A percentile compares a stretch with the other conserved stretches of the same genome.
phyloP scores from a whole-genome alignment of 2,113 vertebrate genomes.

The Leptodactylus fuscus region DNA sequence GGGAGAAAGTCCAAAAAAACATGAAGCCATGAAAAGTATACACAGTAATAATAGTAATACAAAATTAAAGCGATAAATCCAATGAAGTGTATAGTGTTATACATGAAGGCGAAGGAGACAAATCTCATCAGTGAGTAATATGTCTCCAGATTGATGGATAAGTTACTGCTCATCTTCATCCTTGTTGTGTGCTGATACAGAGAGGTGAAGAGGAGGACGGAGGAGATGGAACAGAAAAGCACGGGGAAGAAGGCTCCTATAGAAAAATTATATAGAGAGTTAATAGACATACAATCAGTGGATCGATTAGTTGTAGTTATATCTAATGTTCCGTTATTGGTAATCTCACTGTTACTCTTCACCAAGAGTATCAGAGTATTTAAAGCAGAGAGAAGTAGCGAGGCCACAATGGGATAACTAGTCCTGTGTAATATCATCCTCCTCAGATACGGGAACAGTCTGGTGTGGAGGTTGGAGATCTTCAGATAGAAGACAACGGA shows the following conservation, averaged over 20 bases:
- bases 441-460: neutral
- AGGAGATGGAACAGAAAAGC: neutral
- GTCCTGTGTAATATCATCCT: neutral
- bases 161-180: neutral
- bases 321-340: neutral
- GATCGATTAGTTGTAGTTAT: neutral
- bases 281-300: neutral
- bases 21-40: neutral
- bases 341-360: neutral
- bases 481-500: neutral
- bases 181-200: neutral
- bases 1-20: neutral
- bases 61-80: neutral
- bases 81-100: neutral
- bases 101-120: neutral
- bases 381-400: neutral
- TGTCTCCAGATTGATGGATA: neutral
- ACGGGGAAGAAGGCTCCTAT: neutral
- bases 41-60: neutral
- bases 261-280: neutral
- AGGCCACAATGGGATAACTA: neutral
- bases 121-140: neutral
- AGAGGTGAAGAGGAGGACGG: neutral
- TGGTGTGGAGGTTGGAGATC: slow-evolving; percentile 1
- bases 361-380: neutral